Percentiles rank a stretch among this genome's conserved stretches.
phyloP scores from a whole-genome alignment of 2,888 invertebrate genomes.

The Acanthococcus lagerstroemiae region DNA sequence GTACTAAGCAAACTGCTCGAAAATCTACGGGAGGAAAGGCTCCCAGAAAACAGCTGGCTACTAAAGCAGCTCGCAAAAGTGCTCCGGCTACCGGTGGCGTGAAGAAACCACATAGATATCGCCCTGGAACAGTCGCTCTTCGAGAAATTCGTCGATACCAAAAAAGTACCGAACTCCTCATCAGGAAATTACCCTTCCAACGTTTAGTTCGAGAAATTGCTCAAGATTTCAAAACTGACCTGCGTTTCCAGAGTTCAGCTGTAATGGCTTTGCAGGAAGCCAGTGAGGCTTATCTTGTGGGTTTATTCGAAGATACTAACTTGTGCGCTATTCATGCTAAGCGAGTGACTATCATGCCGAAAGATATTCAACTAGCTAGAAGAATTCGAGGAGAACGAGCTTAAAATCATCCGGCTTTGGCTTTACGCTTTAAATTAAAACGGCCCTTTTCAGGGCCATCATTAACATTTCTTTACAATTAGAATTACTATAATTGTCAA shows the following conservation, averaged over 20 bases:
- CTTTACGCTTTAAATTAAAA: too few species aligned
- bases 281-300: conserved; percentile 54
- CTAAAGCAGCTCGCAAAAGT: conserved; percentile 47
- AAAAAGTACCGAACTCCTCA: conserved; percentile 47
- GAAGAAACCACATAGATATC: conserved; percentile 48
- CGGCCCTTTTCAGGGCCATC: too few species aligned
- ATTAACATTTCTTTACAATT: too few species aligned
- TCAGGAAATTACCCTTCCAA: conserved; percentile 48
- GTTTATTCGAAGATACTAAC: conserved; percentile 66
- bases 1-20: conserved; percentile 49
- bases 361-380: conserved; percentile 50
- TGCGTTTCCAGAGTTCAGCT: conserved; percentile 41
- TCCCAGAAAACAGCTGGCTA: conserved; percentile 48
- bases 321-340: conserved; percentile 67
- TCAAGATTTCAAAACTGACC: conserved; percentile 44
- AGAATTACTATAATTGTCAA: too few species aligned
- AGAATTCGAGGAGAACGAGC: conserved; percentile 33
- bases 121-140: conserved; percentile 44
- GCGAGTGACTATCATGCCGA: conserved; percentile 56
- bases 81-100: conserved; percentile 48
- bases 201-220: conserved; percentile 48
- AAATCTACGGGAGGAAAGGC: conserved; percentile 50
- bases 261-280: conserved; percentile 42
- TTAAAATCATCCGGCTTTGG: too few species aligned
- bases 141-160: conserved; percentile 56